A percentile compares a stretch with the other conserved stretches of the same genome.
Conservation (phyloP, 1,140 invertebrate species). For the Bombus waltoni region DNA sequence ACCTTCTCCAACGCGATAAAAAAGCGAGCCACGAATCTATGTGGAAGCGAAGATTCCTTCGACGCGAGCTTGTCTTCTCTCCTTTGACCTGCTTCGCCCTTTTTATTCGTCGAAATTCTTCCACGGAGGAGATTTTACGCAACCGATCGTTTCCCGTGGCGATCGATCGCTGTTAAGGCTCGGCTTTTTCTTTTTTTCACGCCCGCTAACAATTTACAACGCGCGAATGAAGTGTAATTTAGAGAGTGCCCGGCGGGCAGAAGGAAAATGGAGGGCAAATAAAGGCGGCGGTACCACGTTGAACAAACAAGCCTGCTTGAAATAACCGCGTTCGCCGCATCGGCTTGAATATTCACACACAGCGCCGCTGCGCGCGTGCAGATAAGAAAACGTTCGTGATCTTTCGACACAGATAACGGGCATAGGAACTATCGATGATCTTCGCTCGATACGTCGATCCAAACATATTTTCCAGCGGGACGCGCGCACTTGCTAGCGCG, state of each 20-base stretch:
- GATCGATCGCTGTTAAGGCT: constrained; percentile 10
- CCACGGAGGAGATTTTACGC: background rate
- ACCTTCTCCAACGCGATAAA: background rate
- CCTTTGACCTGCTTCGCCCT: background rate
- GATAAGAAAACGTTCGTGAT: constrained; percentile 50
- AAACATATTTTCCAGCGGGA: constrained; percentile 38
- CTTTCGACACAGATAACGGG: constrained; percentile 41
- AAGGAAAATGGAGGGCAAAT: constrained; percentile 29
- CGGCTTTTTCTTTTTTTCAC: background rate
- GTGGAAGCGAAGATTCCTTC: background rate
- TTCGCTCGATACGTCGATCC: constrained; percentile 10
- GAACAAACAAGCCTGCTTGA: constrained; percentile 39
- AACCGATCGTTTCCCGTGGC: constrained; percentile 1
- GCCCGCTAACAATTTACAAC: constrained; percentile 17
- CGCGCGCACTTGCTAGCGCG: background rate
- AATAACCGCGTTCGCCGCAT: constrained; percentile 15
- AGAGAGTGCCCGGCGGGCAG: background rate
- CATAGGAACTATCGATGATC: constrained; percentile 32
- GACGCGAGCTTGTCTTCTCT: background rate
- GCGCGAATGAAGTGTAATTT: constrained; percentile 40
- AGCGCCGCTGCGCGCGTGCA: constrained; percentile 19
- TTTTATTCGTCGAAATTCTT: no score
- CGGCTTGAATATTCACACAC: constrained; percentile 41
- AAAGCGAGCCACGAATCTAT: no score
- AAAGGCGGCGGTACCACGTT: constrained; percentile 30